Evolutionary conservation across 2,113 vertebrate species (phyloP).

Genomic region (Myodes glareolus): DNA sequence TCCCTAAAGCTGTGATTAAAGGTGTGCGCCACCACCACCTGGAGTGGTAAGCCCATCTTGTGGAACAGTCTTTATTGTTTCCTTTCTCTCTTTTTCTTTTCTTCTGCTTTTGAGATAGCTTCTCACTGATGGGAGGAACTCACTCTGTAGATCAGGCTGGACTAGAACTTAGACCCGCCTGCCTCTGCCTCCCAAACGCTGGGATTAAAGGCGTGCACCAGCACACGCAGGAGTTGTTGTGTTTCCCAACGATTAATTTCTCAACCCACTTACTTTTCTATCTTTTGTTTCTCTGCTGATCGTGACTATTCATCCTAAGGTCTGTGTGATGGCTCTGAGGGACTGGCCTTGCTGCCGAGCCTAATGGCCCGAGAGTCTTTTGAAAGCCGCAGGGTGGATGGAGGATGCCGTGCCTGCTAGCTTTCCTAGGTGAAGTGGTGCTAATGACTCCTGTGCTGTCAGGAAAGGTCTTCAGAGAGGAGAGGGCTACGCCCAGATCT

Average conservation of each 20-base stretch:
- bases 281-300: not conserved
- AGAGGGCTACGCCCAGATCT: not conserved
- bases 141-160: not conserved
- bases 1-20: not conserved
- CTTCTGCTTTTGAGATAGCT: not conserved
- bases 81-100: not conserved
- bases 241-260: not conserved
- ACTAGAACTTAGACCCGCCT: not conserved
- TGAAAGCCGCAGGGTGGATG: not conserved
- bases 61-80: not conserved
- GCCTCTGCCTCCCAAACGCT: not conserved
- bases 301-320: not conserved
- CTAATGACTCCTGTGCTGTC: not conserved
- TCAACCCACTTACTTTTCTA: not conserved
- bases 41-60: not conserved
- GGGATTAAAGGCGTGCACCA: not conserved
- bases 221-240: not conserved
- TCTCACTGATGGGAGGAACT: not conserved
- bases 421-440: not conserved
- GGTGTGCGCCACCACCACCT: not conserved
- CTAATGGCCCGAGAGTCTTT: not conserved
- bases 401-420: not conserved
- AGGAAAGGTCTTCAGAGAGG: not conserved
- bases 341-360: too few species aligned
- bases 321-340: not conserved